Conservation (phyloP, 2,113 vertebrate genomes). For the Thalassoma bifasciatum region DNA sequence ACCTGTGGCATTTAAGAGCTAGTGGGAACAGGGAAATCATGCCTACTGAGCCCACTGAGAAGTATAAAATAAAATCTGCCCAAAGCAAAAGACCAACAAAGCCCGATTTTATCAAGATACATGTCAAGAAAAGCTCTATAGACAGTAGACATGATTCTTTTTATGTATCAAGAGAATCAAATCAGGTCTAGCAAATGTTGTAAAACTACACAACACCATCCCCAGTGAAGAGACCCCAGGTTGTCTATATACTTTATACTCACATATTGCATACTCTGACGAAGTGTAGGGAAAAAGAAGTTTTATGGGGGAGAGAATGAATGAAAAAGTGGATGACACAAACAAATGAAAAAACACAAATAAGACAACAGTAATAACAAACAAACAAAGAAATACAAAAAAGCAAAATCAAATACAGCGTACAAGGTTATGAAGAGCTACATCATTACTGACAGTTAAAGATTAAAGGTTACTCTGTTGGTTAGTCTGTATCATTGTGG, state of each 20-base stretch:
- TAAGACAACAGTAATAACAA: slow-evolving; percentile 76
- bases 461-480: slow-evolving; percentile 21
- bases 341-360: slow-evolving; percentile 71
- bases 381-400: slow-evolving; percentile 55
- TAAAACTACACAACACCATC: background rate
- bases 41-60: slow-evolving; percentile 14
- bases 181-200: background rate
- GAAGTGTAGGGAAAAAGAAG: slow-evolving; percentile 47
- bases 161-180: slow-evolving; percentile 31
- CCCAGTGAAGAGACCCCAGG: slow-evolving; percentile 30
- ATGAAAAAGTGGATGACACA: slow-evolving; percentile 59
- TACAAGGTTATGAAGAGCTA: slow-evolving; percentile 34
- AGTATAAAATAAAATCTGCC: background rate
- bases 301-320: slow-evolving; percentile 46
- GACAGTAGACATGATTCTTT: slow-evolving; percentile 23
- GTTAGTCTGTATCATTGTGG: slow-evolving; percentile 48
- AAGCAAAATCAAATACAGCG: slow-evolving; percentile 48
- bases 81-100: slow-evolving; percentile 24
- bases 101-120: slow-evolving; percentile 1
- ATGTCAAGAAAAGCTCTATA: background rate
- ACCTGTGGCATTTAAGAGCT: slow-evolving; percentile 15
- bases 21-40: slow-evolving; percentile 10
- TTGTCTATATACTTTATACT: slow-evolving; percentile 76
- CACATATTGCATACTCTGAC: slow-evolving; percentile 83
- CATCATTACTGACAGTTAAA: slow-evolving; percentile 37